Conservation (phyloP, 1,140 invertebrate species). For the Calephelis virginiensis region DNA sequence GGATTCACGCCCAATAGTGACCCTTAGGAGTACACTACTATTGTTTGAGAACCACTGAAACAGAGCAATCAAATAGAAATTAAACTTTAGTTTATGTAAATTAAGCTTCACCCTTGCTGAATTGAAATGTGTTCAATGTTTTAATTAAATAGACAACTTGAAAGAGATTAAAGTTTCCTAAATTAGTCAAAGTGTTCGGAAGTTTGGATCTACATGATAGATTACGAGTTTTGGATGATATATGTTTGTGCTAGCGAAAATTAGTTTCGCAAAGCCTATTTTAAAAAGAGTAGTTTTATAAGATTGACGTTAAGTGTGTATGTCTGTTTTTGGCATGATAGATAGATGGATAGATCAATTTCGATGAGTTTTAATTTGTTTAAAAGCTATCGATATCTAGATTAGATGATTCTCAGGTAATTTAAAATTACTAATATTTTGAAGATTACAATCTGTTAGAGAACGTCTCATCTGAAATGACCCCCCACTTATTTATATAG, state of each 20-base stretch:
- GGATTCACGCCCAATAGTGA: neutral
- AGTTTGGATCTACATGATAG: neutral
- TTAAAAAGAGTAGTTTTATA: too few relatives aligned
- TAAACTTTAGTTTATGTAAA: constrained; percentile 5
- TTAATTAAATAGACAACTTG: constrained; percentile 1
- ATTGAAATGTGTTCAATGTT: constrained; percentile 12
- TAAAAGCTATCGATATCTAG: too few relatives aligned
- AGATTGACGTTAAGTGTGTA: too few relatives aligned
- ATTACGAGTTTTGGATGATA: neutral
- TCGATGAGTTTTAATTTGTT: too few relatives aligned
- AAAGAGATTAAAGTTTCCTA: constrained; percentile 4
- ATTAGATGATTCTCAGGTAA: too few relatives aligned
- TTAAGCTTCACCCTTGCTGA: neutral
- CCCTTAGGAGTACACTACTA: neutral
- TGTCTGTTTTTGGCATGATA: too few relatives aligned
- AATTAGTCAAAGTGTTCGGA: constrained; percentile 2
- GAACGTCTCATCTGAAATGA: too few relatives aligned
- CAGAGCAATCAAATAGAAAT: constrained; percentile 1
- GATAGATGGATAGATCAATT: too few relatives aligned
- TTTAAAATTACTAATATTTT: too few relatives aligned
- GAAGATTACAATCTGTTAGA: too few relatives aligned
- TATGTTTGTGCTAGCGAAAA: neutral
- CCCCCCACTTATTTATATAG: too few relatives aligned
- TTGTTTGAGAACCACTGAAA: constrained; percentile 5
- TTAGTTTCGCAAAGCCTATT: neutral